Percentiles rank a stretch among this genome's conserved stretches.
Conservation (phyloP, 2,888 invertebrate species). For the Amitus sp. region DNA sequence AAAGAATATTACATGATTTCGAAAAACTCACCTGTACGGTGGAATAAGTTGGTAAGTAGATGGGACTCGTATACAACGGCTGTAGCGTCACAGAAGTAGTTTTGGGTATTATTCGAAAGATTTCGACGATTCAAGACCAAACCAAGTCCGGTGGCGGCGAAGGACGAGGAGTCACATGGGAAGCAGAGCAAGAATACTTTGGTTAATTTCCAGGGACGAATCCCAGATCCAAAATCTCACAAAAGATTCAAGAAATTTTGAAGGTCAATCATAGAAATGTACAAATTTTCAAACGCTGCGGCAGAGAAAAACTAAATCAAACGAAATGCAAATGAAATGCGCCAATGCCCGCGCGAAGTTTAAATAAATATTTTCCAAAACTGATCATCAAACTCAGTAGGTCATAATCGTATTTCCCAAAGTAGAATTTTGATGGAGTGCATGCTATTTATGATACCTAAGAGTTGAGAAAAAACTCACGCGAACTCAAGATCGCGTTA, state of each 20-base stretch:
- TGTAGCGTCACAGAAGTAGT: slow-evolving; percentile 33
- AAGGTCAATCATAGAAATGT: not conserved
- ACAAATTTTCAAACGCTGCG: slow-evolving; percentile 13
- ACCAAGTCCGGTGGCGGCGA: slow-evolving; percentile 45
- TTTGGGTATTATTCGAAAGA: slow-evolving; percentile 26
- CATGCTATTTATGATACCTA: too few species aligned
- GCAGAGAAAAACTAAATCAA: slow-evolving; percentile 34
- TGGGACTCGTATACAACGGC: slow-evolving; percentile 43
- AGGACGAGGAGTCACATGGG: slow-evolving; percentile 52
- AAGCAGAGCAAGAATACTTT: slow-evolving; percentile 53
- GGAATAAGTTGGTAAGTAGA: slow-evolving; percentile 51
- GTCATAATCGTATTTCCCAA: too few species aligned
- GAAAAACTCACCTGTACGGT: slow-evolving; percentile 56
- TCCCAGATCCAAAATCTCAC: not conserved
- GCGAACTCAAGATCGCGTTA: not conserved
- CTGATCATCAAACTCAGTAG: too few species aligned
- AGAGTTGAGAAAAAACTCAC: not conserved
- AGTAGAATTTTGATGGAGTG: too few species aligned
- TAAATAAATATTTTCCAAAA: too few species aligned
- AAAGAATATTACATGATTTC: not conserved
- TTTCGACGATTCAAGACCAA: slow-evolving; percentile 31
- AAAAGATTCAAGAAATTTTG: not conserved
- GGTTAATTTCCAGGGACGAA: slow-evolving; percentile 45
- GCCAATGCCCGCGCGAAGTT: slow-evolving; percentile 30
- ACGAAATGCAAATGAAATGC: slow-evolving; percentile 32